Evolutionary conservation across 2,113 vertebrate species (phyloP).

Genomic region (Cnemophilus loriae): DNA sequence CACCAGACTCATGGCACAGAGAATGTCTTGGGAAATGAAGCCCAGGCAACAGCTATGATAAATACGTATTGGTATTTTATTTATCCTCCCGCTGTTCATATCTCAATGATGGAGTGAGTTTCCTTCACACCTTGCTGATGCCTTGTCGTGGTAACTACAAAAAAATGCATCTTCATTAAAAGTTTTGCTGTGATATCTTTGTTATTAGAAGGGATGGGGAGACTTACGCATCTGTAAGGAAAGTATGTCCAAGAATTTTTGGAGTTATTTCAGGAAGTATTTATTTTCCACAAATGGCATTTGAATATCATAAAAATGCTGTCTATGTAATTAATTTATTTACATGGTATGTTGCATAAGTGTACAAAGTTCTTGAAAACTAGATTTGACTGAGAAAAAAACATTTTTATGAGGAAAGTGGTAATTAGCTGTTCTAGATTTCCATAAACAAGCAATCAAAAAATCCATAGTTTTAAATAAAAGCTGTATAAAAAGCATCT

Average conservation of each 20-base stretch:
- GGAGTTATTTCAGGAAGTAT: background rate
- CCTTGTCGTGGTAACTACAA: background rate
- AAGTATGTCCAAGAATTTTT: background rate
- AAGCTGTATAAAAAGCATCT: background rate
- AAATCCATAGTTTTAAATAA: background rate
- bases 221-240: background rate
- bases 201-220: background rate
- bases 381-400: background rate
- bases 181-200: background rate
- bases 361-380: background rate
- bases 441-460: background rate
- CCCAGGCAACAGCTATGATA: background rate
- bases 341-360: background rate
- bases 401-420: background rate
- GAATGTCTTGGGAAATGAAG: background rate
- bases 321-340: background rate
- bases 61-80: background rate
- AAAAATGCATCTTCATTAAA: background rate
- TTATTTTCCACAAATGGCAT: background rate
- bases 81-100: background rate
- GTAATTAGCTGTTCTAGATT: background rate
- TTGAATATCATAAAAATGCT: background rate
- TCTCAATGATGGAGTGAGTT: background rate
- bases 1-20: background rate
- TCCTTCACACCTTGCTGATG: background rate